Evolutionary conservation across 2,888 invertebrate species (phyloP).

Genomic region (Microchrysa polita): DNA sequence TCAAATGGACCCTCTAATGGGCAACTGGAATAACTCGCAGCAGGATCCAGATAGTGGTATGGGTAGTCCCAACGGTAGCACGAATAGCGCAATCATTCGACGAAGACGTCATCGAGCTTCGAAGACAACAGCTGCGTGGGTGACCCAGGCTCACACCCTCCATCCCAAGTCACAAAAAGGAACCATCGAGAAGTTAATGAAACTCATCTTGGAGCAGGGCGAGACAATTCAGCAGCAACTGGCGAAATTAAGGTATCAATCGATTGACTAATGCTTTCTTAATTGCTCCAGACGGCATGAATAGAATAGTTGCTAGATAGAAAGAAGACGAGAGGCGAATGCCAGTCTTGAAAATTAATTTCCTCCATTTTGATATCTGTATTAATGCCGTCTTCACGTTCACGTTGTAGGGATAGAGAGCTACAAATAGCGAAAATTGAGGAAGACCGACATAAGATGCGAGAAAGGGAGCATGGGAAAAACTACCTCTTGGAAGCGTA

Average conservation of each 20-base stretch:
- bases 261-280: slow-evolving; percentile 43
- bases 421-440: slow-evolving; percentile 81
- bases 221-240: slow-evolving; percentile 67
- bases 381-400: slow-evolving; percentile 3
- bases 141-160: slow-evolving; percentile 59
- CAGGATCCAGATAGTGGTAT: slow-evolving; percentile 59
- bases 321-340: slow-evolving; percentile 14
- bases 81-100: slow-evolving; percentile 61
- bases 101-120: slow-evolving; percentile 56
- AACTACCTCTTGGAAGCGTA: slow-evolving; percentile 84
- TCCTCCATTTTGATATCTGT: slow-evolving; percentile 35
- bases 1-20: slow-evolving; percentile 53
- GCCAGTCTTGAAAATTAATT: slow-evolving; percentile 36
- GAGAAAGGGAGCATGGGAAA: slow-evolving; percentile 79
- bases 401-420: slow-evolving; percentile 72
- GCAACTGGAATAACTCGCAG: slow-evolving; percentile 33
- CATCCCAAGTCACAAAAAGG: slow-evolving; percentile 60
- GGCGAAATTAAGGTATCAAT: slow-evolving; percentile 59
- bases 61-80: slow-evolving; percentile 62
- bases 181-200: slow-evolving; percentile 66
- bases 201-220: slow-evolving; percentile 70
- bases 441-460: slow-evolving; percentile 77
- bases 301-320: neutral
- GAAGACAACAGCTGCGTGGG: slow-evolving; percentile 54
- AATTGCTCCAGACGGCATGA: slow-evolving; percentile 24